Conservation (phyloP, 2,888 invertebrate species). For the Druceiella hillmani region DNA sequence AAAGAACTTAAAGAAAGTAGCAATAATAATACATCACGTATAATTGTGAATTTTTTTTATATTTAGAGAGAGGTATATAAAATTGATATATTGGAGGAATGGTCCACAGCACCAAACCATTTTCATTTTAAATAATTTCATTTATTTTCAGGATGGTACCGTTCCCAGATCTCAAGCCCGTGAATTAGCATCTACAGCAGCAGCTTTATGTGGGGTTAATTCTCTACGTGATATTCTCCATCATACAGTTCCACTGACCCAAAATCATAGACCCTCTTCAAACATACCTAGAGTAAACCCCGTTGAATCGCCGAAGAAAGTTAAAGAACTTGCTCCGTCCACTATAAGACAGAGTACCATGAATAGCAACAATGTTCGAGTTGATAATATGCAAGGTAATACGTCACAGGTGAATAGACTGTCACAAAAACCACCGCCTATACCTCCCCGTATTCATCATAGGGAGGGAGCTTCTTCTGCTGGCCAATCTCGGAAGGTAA, state of each 20-base stretch:
- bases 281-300: no score
- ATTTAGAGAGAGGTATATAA: no score
- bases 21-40: no score
- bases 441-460: neutral
- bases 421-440: neutral
- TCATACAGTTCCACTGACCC: conserved; percentile 40
- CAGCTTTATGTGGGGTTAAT: conserved; percentile 68
- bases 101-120: neutral
- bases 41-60: no score
- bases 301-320: no score
- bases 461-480: neutral
- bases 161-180: conserved; percentile 33
- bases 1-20: no score
- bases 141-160: conserved; percentile 32
- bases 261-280: conserved; percentile 24
- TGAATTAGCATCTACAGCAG: conserved; percentile 62
- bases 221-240: conserved; percentile 41
- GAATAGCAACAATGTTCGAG: no score
- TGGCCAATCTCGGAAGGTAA: no score
- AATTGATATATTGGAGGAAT: no score
- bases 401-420: no score
- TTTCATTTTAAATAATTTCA: conserved; percentile 1
- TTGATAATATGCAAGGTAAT: no score
- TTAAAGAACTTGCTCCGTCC: neutral
- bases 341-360: neutral